These are phyloP conservation scores for Oncorhynchus tshawytscha DNA, from an alignment of 2,113 vertebrate genomes.

Conservation along the genomic window DNA sequence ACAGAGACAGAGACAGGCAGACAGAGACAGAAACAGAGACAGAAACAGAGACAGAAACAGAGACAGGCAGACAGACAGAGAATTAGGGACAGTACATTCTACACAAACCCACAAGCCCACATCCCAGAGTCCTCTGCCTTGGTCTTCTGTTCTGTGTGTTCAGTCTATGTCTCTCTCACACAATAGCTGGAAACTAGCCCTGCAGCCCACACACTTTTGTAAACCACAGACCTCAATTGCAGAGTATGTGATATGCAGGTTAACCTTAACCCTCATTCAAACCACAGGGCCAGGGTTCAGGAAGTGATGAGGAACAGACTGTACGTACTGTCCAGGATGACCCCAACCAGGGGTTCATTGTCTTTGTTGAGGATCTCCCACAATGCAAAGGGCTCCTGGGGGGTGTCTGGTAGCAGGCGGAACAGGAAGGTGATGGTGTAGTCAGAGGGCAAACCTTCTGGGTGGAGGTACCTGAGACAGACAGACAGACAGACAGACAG, in stretches of 20 bases:
- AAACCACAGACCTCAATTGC: neutral
- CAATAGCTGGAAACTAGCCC: neutral
- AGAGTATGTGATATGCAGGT: neutral
- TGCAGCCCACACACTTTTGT: neutral
- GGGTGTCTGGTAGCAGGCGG: constrained; percentile 91
- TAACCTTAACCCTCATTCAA: neutral
- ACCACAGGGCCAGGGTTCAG: neutral
- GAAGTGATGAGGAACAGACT: neutral
- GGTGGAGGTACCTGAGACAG: constrained; percentile 86
- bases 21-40: too few relatives aligned
- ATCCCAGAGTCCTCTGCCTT: too few relatives aligned
- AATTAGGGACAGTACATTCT: neutral
- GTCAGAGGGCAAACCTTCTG: constrained; percentile 93
- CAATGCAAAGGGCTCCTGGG: constrained; percentile 93
- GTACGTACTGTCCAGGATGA: constrained; percentile 93
- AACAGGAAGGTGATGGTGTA: constrained; percentile 94
- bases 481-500: neutral
- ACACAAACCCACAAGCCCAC: neutral
- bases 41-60: too few relatives aligned
- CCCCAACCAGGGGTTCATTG: constrained; percentile 88
- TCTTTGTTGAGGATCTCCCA: constrained; percentile 94
- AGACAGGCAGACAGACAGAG: too few relatives aligned
- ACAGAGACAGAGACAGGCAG: too few relatives aligned
- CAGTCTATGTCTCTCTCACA: too few relatives aligned
- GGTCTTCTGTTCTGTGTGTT: too few relatives aligned